A percentile compares a stretch with the other conserved stretches of the same genome.
These are phyloP conservation scores for Mionectes olivaceus DNA, from an alignment of 2,797 vertebrate genomes.

Conservation along the genomic window DNA sequence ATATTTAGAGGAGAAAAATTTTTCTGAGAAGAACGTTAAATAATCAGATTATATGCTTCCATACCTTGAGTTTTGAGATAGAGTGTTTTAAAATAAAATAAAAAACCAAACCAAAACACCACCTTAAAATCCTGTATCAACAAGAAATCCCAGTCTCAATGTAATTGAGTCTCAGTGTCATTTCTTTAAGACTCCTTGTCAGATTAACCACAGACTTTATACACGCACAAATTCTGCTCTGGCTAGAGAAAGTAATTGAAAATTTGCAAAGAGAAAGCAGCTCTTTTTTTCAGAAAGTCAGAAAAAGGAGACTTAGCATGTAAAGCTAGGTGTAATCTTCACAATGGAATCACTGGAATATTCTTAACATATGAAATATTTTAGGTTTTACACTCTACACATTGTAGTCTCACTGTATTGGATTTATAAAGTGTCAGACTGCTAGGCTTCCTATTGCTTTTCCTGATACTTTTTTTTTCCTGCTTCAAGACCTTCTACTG, in stretches of 20 bases:
- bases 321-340: not conserved
- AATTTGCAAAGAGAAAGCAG: not conserved
- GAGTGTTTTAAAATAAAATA: not conserved
- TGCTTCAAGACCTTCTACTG: not conserved
- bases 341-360: not conserved
- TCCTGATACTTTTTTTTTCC: not conserved
- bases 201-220: constrained; percentile 24
- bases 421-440: not conserved
- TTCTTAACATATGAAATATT: not conserved
- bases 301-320: not conserved
- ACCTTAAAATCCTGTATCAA: not conserved
- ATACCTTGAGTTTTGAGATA: not conserved
- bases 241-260: not conserved
- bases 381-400: not conserved
- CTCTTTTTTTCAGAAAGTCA: not conserved
- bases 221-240: not conserved
- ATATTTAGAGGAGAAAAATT: not conserved
- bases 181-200: not conserved
- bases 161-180: not conserved
- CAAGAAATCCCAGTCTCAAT: not conserved
- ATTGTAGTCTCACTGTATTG: not conserved
- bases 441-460: not conserved
- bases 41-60: not conserved
- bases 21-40: not conserved
- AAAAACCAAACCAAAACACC: not conserved